A percentile compares a stretch with the other conserved stretches of the same genome.
phyloP scores from a whole-genome alignment of 2,113 vertebrate species.

The Zosterops japonicus region DNA sequence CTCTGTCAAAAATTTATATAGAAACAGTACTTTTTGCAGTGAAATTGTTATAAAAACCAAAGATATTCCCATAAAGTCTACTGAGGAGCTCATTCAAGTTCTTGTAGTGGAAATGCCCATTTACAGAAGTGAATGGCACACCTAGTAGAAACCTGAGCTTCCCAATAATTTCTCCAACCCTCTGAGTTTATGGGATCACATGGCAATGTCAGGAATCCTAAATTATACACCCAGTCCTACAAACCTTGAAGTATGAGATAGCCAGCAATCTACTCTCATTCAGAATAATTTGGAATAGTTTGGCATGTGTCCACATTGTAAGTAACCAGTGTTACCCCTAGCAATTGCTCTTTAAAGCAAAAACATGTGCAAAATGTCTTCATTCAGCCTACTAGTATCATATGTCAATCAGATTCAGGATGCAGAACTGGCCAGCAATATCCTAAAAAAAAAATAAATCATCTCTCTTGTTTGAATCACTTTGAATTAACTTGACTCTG shows the following conservation, averaged over 20 bases:
- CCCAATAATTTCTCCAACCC: background rate
- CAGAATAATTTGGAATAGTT: background rate
- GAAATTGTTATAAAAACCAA: background rate
- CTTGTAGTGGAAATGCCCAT: background rate
- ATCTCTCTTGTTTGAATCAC: constrained; percentile 48
- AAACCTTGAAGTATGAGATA: constrained; percentile 18
- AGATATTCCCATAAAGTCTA: background rate
- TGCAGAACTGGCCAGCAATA: constrained; percentile 30
- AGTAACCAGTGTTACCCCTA: constrained; percentile 51
- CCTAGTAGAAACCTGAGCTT: background rate
- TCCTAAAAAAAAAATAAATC: background rate
- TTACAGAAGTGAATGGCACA: background rate
- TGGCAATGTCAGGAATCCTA: background rate
- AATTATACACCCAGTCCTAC: background rate
- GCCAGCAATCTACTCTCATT: constrained; percentile 31
- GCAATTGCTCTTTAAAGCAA: constrained; percentile 65
- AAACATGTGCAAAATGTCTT: constrained; percentile 60
- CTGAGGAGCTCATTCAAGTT: background rate
- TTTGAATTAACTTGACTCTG: constrained; percentile 62
- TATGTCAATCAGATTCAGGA: constrained; percentile 62
- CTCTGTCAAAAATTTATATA: background rate
- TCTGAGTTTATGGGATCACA: background rate
- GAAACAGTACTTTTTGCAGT: background rate
- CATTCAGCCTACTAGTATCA: constrained; percentile 41
- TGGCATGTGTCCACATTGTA: background rate